Percentiles rank a stretch among this genome's conserved stretches.
phyloP scores from a whole-genome alignment of 1,140 invertebrate genomes.

The Helicoverpa armigera region DNA sequence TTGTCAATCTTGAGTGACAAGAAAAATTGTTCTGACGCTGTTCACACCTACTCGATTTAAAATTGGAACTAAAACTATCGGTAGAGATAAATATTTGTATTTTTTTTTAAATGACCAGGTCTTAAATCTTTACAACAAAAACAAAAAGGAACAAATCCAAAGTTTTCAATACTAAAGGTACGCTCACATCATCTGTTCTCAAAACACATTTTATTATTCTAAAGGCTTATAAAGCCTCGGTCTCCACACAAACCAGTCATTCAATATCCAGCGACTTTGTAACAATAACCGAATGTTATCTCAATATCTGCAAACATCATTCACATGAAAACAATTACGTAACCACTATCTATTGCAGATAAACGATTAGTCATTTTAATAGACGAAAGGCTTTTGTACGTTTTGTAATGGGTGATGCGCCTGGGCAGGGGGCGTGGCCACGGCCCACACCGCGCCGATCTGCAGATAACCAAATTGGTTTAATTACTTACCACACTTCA shows the following conservation, averaged over 20 bases:
- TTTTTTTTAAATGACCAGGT: no score
- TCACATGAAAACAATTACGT: constrained; percentile 36
- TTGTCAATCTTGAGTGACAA: no score
- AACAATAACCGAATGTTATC: constrained; percentile 18
- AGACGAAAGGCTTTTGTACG: constrained; percentile 19
- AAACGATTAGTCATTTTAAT: constrained; percentile 44
- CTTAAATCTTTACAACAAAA: no score
- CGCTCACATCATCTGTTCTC: no score
- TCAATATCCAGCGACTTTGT: not conserved
- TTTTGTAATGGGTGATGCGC: constrained; percentile 9
- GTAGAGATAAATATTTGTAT: no score
- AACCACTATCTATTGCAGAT: constrained; percentile 32
- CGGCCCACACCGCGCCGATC: constrained; percentile 9
- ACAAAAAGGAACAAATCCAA: no score
- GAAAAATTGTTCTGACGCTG: no score
- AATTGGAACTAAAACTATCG: no score
- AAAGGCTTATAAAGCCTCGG: not conserved
- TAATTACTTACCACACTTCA: not conserved
- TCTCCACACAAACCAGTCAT: not conserved
- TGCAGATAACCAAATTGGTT: constrained; percentile 15
- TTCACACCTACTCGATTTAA: no score
- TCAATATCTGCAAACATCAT: constrained; percentile 25
- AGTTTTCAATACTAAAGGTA: no score
- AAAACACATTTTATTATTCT: no score
- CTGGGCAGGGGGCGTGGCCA: not conserved